Conservation (phyloP, 2,113 vertebrate genomes). For the Elephas maximus region DNA sequence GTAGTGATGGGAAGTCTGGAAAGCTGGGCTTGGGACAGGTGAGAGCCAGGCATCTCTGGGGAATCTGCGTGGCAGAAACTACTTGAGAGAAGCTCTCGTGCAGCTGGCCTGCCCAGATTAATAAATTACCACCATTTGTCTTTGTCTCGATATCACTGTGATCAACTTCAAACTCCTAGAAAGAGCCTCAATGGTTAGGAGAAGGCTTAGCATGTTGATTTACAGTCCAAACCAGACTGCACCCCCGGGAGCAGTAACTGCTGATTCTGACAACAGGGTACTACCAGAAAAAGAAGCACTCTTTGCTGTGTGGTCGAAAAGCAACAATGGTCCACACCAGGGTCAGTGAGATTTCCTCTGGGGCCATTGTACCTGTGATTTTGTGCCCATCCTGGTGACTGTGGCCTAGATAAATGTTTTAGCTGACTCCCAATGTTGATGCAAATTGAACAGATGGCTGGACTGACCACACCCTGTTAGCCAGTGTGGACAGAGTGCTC, state of each 20-base stretch:
- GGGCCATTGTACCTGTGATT: fast-evolving
- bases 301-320: fast-evolving
- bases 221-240: not conserved
- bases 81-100: not conserved
- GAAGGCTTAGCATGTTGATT: too few relatives aligned
- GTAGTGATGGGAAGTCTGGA: not conserved
- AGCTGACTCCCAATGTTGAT: not conserved
- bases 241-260: fast-evolving
- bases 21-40: too few relatives aligned
- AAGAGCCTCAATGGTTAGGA: fast-evolving
- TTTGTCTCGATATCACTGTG: fast-evolving
- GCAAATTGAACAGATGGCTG: not conserved
- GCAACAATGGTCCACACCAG: not conserved
- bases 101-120: too few relatives aligned
- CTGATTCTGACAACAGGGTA: fast-evolving
- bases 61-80: not conserved
- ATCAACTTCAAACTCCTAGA: too few relatives aligned
- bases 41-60: fast-evolving
- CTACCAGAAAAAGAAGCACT: fast-evolving
- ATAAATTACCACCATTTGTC: not conserved
- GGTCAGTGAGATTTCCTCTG: not conserved
- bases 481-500: not conserved
- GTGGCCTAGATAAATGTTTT: not conserved
- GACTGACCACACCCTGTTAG: not conserved
- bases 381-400: not conserved